Percentiles rank a stretch among this genome's conserved stretches.
Conservation (phyloP, 2,113 vertebrate species). For the Onychostruthus taczanowskii region DNA sequence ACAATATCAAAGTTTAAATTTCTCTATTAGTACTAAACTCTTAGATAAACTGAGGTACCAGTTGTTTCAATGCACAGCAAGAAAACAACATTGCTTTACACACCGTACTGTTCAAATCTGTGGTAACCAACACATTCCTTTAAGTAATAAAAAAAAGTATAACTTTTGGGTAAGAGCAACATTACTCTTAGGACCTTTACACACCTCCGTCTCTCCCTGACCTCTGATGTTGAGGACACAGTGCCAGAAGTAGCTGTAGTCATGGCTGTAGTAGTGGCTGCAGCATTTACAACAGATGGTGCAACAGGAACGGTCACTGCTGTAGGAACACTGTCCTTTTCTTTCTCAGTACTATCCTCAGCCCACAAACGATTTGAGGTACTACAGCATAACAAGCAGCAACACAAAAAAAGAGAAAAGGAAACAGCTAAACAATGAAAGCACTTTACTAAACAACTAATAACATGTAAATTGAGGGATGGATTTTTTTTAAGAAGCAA, state of each 20-base stretch:
- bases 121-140: slow-evolving; percentile 52
- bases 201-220: slow-evolving; percentile 97
- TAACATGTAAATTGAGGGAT: slow-evolving; percentile 71
- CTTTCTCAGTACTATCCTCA: slow-evolving; percentile 93
- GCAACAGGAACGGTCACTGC: slow-evolving; percentile 92
- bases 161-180: slow-evolving; percentile 41
- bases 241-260: slow-evolving; percentile 87
- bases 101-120: background rate
- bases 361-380: slow-evolving; percentile 92
- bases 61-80: background rate
- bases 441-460: slow-evolving; percentile 75
- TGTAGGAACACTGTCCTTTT: slow-evolving; percentile 91
- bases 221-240: slow-evolving; percentile 86
- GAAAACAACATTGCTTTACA: background rate
- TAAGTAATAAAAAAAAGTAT: background rate
- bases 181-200: slow-evolving; percentile 70
- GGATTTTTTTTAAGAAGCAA: slow-evolving; percentile 72
- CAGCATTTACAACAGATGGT: slow-evolving; percentile 92
- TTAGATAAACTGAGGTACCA: background rate
- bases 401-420: slow-evolving; percentile 83
- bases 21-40: background rate
- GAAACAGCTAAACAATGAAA: slow-evolving; percentile 83
- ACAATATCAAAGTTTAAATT: background rate
- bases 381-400: slow-evolving; percentile 76
- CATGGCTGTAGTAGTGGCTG: slow-evolving; percentile 86